These are phyloP conservation scores for Lytechinus pictus DNA, from an alignment of 35 echinoderm and acorn worm genomes.

Conservation along the genomic window DNA sequence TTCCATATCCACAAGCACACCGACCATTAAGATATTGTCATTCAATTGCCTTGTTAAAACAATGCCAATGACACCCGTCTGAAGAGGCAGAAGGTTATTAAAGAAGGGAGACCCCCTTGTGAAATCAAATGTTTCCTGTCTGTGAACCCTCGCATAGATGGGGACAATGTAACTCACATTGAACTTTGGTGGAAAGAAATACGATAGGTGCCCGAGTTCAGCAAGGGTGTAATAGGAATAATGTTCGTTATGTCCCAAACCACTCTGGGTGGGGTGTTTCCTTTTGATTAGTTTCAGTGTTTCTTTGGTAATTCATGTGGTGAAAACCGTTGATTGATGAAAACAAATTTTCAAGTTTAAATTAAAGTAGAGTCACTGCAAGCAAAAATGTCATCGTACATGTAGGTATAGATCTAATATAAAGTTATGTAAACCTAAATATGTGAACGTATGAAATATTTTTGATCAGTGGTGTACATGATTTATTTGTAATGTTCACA, in stretches of 20 bases:
- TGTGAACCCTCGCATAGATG: background rate
- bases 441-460: too few species aligned
- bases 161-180: background rate
- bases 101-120: background rate
- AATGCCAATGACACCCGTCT: too few species aligned
- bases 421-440: too few species aligned
- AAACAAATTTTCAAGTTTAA: background rate
- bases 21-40: too few species aligned
- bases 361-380: too few species aligned
- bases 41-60: too few species aligned
- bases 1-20: too few species aligned
- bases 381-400: too few species aligned
- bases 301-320: background rate
- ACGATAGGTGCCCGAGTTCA: background rate
- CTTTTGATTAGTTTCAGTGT: background rate
- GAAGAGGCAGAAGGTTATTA: background rate
- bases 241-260: background rate
- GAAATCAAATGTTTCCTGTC: background rate
- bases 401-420: too few species aligned
- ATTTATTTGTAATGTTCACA: too few species aligned
- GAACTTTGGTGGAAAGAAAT: background rate
- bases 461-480: too few species aligned
- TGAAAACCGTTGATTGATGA: background rate
- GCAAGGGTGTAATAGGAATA: background rate
- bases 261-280: background rate